Conservation (phyloP, 2,888 invertebrate genomes). For the Epirrita christyi region DNA sequence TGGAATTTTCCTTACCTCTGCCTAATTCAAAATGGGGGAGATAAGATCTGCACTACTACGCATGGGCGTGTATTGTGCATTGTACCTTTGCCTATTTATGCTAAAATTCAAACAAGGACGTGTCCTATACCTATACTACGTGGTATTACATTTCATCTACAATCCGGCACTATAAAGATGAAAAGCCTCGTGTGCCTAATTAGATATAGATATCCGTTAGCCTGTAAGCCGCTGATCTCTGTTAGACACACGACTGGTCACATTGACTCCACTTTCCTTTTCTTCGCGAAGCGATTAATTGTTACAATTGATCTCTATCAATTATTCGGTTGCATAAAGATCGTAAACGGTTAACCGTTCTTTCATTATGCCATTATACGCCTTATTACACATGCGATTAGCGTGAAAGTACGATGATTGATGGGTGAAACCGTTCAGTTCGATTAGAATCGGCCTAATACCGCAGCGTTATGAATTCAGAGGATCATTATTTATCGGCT, state of each 20-base stretch:
- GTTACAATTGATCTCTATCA: conserved; percentile 44
- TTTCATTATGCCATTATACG: conserved; percentile 54
- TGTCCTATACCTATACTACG: too few species aligned
- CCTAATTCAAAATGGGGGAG: too few species aligned
- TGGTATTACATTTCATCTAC: too few species aligned
- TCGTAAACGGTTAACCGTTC: conserved; percentile 36
- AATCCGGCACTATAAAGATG: neutral
- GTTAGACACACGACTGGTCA: neutral
- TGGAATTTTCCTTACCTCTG: too few species aligned
- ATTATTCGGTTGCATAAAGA: conserved; percentile 56
- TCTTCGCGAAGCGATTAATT: conserved; percentile 49
- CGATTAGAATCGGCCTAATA: conserved; percentile 19
- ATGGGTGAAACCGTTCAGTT: conserved; percentile 54
- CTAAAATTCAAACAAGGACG: too few species aligned
- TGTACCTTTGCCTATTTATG: too few species aligned
- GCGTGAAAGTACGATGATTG: conserved; percentile 65
- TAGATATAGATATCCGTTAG: neutral
- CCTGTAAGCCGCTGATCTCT: neutral
- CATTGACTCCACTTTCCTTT: conserved; percentile 49
- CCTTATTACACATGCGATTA: conserved; percentile 62
- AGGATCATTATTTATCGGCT: conserved; percentile 53
- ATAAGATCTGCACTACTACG: too few species aligned
- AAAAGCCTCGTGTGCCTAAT: too few species aligned
- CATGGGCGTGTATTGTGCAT: too few species aligned
- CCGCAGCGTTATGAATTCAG: conserved; percentile 38